Percentiles rank a stretch among this genome's conserved stretches.
phyloP scores from a whole-genome alignment of 1,140 invertebrate genomes.

The Linepithema humile region DNA sequence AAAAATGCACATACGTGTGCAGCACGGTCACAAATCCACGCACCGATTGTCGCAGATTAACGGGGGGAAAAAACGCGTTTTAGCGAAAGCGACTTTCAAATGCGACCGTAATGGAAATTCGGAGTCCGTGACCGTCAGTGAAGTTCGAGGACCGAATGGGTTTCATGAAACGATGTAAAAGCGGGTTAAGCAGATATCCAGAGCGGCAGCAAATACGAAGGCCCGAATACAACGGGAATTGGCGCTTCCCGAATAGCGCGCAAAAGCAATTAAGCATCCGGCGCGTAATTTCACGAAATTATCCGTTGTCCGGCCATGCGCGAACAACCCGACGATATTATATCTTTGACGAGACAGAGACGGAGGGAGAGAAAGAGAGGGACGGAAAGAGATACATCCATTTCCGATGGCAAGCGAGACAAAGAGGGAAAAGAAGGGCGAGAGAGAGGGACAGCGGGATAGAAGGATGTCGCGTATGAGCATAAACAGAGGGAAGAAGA shows the following conservation, averaged over 20 bases:
- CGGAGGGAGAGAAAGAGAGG: neutral
- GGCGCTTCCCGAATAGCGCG: conserved; percentile 38
- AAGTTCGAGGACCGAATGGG: conserved; percentile 22
- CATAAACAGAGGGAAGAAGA: conserved; percentile 45
- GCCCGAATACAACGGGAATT: conserved; percentile 21
- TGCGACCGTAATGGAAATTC: conserved; percentile 45
- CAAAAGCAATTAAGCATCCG: conserved; percentile 63
- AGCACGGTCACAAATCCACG: neutral
- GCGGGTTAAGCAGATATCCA: conserved; percentile 51
- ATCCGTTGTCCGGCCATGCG: conserved; percentile 47
- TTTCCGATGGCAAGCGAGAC: too few relatives aligned
- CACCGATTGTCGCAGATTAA: neutral
- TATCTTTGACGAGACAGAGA: conserved; percentile 37
- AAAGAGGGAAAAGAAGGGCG: neutral
- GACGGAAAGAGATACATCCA: neutral
- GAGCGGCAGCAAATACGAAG: conserved; percentile 19
- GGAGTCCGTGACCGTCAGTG: neutral
- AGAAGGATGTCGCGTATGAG: conserved; percentile 8
- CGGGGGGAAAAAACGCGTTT: conserved; percentile 8
- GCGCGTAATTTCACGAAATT: conserved; percentile 53
- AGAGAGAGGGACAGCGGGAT: neutral
- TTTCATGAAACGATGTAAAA: conserved; percentile 41
- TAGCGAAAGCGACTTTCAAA: conserved; percentile 14
- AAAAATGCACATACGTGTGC: conserved; percentile 19
- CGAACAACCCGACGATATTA: conserved; percentile 29